A percentile compares a stretch with the other conserved stretches of the same genome.
Conservation (phyloP, 2,888 invertebrate genomes). For the Deroplatys truncata region DNA sequence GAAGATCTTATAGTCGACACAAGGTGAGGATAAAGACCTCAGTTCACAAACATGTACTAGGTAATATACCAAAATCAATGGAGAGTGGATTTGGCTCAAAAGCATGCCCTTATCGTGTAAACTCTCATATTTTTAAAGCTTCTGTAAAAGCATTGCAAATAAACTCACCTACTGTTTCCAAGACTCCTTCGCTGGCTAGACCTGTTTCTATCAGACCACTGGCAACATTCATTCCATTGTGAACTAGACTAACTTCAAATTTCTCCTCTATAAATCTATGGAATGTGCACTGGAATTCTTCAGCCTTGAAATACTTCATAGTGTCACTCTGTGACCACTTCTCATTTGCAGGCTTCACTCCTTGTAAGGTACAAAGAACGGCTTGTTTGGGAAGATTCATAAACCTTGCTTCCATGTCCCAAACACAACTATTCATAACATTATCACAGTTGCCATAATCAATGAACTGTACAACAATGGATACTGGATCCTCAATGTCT, state of each 20-base stretch:
- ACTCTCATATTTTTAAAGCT: not conserved
- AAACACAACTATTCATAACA: constrained; percentile 61
- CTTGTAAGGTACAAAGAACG: constrained; percentile 60
- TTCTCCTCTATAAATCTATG: constrained; percentile 45
- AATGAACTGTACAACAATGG: constrained; percentile 63
- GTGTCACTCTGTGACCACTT: constrained; percentile 54
- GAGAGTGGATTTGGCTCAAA: no score
- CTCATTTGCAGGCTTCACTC: constrained; percentile 53
- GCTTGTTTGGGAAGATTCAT: constrained; percentile 66
- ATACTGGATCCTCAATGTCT: constrained; percentile 41
- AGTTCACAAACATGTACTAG: no score
- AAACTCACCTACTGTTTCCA: not conserved
- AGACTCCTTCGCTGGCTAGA: constrained; percentile 33
- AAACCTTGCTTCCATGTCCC: constrained; percentile 63
- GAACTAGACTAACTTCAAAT: constrained; percentile 11
- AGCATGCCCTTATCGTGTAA: no score
- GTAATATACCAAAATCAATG: no score
- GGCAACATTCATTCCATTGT: constrained; percentile 48
- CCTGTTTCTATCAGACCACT: constrained; percentile 50
- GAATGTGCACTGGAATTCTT: constrained; percentile 56
- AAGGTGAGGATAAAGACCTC: no score
- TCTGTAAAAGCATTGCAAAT: not conserved
- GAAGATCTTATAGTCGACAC: no score
- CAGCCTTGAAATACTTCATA: constrained; percentile 58
- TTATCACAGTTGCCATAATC: constrained; percentile 71